These are phyloP conservation scores for Ladona fulva DNA, from an alignment of 1,140 invertebrate species.

Conservation along the genomic window DNA sequence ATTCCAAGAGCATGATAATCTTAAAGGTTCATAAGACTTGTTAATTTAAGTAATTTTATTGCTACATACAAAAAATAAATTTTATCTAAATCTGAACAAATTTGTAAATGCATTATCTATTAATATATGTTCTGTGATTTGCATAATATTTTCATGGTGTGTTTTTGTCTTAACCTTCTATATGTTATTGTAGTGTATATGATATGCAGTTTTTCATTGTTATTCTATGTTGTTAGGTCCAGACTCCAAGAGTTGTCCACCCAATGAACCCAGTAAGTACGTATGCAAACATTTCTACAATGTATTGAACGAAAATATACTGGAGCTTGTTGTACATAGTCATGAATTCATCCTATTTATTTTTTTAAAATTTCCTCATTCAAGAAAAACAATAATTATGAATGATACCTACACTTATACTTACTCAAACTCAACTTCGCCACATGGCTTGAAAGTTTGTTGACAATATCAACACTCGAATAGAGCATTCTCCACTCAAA, in stretches of 20 bases:
- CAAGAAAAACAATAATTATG: too few relatives aligned
- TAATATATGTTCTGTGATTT: slow-evolving; percentile 12
- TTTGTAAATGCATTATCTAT: neutral
- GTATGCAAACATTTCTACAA: slow-evolving; percentile 1
- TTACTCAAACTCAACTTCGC: too few relatives aligned
- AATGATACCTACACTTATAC: too few relatives aligned
- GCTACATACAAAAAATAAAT: neutral
- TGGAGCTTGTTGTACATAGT: neutral
- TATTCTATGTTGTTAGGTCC: slow-evolving; percentile 33
- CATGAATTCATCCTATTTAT: neutral
- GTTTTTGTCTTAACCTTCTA: neutral
- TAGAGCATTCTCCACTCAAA: too few relatives aligned
- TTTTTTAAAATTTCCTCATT: neutral
- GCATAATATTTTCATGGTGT: slow-evolving; percentile 15
- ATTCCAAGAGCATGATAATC: too few relatives aligned
- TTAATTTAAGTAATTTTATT: too few relatives aligned
- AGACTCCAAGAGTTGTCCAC: slow-evolving; percentile 39
- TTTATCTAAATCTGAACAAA: slow-evolving; percentile 9
- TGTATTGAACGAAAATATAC: neutral
- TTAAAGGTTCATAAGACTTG: too few relatives aligned
- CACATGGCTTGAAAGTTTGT: too few relatives aligned
- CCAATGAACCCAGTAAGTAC: slow-evolving; percentile 39
- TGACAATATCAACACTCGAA: too few relatives aligned
- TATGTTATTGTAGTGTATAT: slow-evolving; percentile 19
- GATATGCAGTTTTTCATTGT: slow-evolving; percentile 23